phyloP scores from a whole-genome alignment of 2,888 invertebrate genomes.

The Papilio elwesi region DNA sequence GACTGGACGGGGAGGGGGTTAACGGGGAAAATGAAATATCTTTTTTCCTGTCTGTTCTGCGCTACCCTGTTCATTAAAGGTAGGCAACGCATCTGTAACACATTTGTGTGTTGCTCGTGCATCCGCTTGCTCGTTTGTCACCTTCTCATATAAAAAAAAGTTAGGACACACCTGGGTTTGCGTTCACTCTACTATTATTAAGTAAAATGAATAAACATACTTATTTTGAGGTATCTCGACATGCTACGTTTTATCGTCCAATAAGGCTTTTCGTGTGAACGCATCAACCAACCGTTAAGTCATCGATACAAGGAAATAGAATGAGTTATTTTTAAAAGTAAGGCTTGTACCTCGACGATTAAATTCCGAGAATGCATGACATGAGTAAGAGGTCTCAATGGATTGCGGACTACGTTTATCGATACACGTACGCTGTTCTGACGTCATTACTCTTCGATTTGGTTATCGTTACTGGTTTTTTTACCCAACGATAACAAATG shows the following conservation, averaged over 20 bases:
- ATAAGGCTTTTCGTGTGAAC: not conserved
- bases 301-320: conserved; percentile 28
- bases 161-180: not conserved
- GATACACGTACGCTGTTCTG: conserved; percentile 13
- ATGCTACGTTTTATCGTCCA: not conserved
- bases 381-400: conserved; percentile 24
- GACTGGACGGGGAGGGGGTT: too few relatives aligned
- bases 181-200: not conserved
- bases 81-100: too few relatives aligned
- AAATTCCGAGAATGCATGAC: conserved; percentile 36
- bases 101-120: too few relatives aligned
- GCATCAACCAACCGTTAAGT: conserved; percentile 1
- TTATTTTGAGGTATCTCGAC: not conserved
- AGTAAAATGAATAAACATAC: not conserved
- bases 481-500: not conserved
- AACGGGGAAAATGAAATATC: too few relatives aligned
- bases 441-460: conserved; percentile 19
- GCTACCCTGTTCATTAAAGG: too few relatives aligned
- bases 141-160: too few relatives aligned
- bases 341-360: conserved; percentile 7
- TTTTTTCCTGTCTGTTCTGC: too few relatives aligned
- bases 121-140: too few relatives aligned
- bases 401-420: conserved; percentile 1
- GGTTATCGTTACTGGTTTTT: conserved; percentile 7
- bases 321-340: conserved; percentile 7